A percentile compares a stretch with the other conserved stretches of the same genome.
These are phyloP conservation scores for Morpho deidamia DNA, from an alignment of 2,888 invertebrate genomes.

Conservation along the genomic window DNA sequence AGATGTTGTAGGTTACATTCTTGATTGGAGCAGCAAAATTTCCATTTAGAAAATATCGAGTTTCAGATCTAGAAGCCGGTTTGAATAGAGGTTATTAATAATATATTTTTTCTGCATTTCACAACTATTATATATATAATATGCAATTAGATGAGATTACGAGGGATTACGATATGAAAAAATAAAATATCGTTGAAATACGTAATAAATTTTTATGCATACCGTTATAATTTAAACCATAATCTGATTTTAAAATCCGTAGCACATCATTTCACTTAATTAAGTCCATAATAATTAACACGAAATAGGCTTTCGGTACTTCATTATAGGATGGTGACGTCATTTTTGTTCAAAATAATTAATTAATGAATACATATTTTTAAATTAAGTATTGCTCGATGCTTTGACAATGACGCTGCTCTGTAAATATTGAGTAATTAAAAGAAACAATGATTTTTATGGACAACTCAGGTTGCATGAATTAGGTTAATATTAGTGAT, in stretches of 20 bases:
- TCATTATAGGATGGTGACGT: constrained; percentile 22
- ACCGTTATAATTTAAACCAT: constrained; percentile 22
- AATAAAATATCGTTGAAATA: neutral
- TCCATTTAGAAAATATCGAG: too few relatives aligned
- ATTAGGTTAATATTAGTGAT: too few relatives aligned
- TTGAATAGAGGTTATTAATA: too few relatives aligned
- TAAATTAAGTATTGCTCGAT: neutral
- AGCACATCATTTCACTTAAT: constrained; percentile 31
- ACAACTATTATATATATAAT: neutral
- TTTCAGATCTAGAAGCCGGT: too few relatives aligned
- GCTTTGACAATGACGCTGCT: neutral
- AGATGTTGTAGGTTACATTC: too few relatives aligned
- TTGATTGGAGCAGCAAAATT: too few relatives aligned
- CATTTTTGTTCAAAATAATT: constrained; percentile 21
- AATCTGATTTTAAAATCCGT: constrained; percentile 25
- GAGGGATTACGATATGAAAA: neutral
- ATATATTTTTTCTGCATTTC: neutral
- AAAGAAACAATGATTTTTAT: too few relatives aligned
- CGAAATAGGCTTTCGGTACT: constrained; percentile 19
- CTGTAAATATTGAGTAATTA: neutral
- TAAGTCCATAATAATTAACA: constrained; percentile 30
- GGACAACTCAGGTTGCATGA: too few relatives aligned
- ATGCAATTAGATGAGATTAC: neutral
- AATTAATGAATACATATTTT: constrained; percentile 7
- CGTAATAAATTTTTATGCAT: constrained; percentile 3